These are phyloP conservation scores for Microtus ochrogaster DNA, from an alignment of 2,113 vertebrate genomes.

Conservation along the genomic window DNA sequence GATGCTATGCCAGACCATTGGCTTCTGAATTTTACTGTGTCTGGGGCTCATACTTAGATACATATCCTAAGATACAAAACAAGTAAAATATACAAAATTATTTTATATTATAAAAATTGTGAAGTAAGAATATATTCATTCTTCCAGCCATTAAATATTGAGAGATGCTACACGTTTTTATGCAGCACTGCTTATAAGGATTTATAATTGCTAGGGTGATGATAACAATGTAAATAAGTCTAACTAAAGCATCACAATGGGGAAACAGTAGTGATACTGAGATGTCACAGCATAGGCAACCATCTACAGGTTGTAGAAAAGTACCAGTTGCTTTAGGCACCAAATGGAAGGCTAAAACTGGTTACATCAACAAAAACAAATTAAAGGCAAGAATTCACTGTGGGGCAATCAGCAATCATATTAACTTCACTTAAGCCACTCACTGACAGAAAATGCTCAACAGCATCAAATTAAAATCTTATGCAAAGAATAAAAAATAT, in stretches of 20 bases:
- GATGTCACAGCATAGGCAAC: neutral
- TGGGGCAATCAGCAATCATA: neutral
- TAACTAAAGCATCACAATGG: neutral
- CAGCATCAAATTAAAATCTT: neutral
- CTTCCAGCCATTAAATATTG: neutral
- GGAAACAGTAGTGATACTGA: neutral
- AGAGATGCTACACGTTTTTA: neutral
- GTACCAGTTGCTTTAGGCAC: neutral
- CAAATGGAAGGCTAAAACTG: neutral
- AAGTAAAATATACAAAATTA: neutral
- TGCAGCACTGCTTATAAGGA: neutral
- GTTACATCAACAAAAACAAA: neutral
- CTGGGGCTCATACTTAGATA: neutral
- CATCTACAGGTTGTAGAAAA: neutral
- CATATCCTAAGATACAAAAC: neutral
- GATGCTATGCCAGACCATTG: neutral
- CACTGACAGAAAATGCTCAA: neutral
- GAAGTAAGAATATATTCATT: neutral
- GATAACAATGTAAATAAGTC: neutral
- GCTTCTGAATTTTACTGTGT: neutral
- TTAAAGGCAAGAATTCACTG: neutral
- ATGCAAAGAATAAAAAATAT: neutral
- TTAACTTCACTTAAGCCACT: neutral
- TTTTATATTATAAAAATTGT: neutral
- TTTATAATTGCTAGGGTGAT: neutral